These are phyloP conservation scores for Amorpha juglandis DNA, from an alignment of 2,888 invertebrate species.

Conservation along the genomic window DNA sequence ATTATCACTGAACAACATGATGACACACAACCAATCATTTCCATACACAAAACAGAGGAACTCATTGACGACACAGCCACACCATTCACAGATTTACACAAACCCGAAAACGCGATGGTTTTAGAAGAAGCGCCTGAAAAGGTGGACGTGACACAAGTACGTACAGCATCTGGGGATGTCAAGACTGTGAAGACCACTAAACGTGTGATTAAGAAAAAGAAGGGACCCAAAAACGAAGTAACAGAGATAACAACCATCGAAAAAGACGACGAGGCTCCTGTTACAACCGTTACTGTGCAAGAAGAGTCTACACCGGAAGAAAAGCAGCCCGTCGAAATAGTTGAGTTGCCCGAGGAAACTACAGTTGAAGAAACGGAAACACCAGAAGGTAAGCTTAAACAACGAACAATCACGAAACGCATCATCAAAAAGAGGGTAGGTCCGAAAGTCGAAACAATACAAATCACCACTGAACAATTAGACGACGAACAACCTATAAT, in stretches of 20 bases:
- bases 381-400: conserved; percentile 52
- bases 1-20: conserved; percentile 67
- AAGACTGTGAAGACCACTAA: conserved; percentile 63
- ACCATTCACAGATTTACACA: conserved; percentile 32
- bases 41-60: conserved; percentile 62
- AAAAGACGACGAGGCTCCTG: conserved; percentile 59
- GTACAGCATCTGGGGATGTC: conserved; percentile 50
- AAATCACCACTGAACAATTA: no score
- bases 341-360: conserved; percentile 59
- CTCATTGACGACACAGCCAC: conserved; percentile 44
- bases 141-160: conserved; percentile 34
- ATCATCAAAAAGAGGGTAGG: conserved; percentile 67
- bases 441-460: conserved; percentile 48
- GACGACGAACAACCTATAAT: no score
- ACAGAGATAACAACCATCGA: conserved; percentile 71
- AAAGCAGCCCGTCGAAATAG: conserved; percentile 35
- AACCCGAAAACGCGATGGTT: conserved; percentile 44
- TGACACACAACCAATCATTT: conserved; percentile 66
- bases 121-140: conserved; percentile 38
- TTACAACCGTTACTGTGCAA: conserved; percentile 53
- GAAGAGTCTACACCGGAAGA: conserved; percentile 58
- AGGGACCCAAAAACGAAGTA: conserved; percentile 67
- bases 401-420: conserved; percentile 58
- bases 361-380: conserved; percentile 48
- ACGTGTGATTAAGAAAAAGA: conserved; percentile 69